phyloP scores from a whole-genome alignment of 1,140 invertebrate genomes.

The Ips typographus region DNA sequence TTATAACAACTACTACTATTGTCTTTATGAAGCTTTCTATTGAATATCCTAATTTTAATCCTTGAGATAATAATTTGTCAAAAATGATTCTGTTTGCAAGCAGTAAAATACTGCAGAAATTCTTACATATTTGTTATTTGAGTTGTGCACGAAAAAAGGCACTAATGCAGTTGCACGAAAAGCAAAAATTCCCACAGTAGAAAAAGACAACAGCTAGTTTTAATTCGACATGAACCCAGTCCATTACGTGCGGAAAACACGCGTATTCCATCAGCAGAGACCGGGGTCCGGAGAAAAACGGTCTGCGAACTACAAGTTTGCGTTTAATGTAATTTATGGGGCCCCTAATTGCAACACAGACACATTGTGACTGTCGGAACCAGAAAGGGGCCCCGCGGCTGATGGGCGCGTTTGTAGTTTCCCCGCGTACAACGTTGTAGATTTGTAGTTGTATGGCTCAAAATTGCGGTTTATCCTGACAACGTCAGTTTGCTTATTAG shows the following conservation, averaged over 20 bases:
- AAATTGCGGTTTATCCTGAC: conserved; percentile 13
- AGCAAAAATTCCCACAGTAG: too few species aligned
- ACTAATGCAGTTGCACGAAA: too few species aligned
- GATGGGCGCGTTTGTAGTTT: conserved; percentile 24
- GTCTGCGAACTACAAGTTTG: conserved; percentile 39
- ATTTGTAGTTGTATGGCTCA: conserved; percentile 21
- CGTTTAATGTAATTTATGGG: conserved; percentile 41
- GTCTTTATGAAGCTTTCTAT: too few species aligned
- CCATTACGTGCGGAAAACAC: conserved; percentile 42
- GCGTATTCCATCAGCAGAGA: conserved; percentile 39
- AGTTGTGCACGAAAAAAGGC: too few species aligned
- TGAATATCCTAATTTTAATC: too few species aligned
- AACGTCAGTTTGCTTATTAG: conserved; percentile 4
- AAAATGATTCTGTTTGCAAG: too few species aligned
- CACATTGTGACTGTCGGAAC: conserved; percentile 33
- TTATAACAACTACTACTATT: too few species aligned
- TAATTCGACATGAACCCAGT: conserved; percentile 18
- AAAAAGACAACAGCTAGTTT: conserved; percentile 11
- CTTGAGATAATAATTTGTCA: too few species aligned
- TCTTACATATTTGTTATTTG: too few species aligned
- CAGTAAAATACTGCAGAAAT: too few species aligned
- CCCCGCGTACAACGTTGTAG: conserved; percentile 27
- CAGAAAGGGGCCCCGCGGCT: conserved; percentile 22
- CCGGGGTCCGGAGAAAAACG: conserved; percentile 27
- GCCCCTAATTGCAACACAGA: conserved; percentile 34